A percentile compares a stretch with the other conserved stretches of the same genome.
Conservation (phyloP, 2,888 invertebrate species). For the Parascotia fuliginaria region DNA sequence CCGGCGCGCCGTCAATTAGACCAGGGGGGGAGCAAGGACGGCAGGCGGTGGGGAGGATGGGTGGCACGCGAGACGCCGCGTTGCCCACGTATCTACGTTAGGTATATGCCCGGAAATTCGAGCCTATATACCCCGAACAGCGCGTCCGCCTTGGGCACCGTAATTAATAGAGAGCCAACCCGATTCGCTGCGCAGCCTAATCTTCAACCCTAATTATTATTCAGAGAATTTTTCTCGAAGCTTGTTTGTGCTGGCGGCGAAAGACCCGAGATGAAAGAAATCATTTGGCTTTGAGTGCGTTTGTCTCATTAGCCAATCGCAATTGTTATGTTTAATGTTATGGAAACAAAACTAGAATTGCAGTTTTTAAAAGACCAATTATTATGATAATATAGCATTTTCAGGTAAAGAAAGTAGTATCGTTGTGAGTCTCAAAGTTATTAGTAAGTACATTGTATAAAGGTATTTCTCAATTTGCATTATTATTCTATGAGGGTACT, state of each 20-base stretch:
- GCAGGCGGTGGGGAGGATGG: constrained; percentile 42
- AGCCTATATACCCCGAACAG: constrained; percentile 66
- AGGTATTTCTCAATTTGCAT: too few relatives aligned
- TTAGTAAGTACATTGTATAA: too few relatives aligned
- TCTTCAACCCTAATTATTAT: constrained; percentile 51
- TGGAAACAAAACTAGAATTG: too few relatives aligned
- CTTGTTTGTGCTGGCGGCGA: constrained; percentile 43
- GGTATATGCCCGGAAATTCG: constrained; percentile 77
- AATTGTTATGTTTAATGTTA: background rate
- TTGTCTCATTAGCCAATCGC: constrained; percentile 56
- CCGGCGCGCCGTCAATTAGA: constrained; percentile 82
- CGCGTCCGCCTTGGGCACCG: constrained; percentile 52
- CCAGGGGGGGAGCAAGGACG: constrained; percentile 54
- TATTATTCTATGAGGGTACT: too few relatives aligned
- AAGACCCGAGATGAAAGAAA: constrained; percentile 60
- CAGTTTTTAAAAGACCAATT: too few relatives aligned
- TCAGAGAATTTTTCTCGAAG: constrained; percentile 61
- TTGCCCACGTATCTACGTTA: constrained; percentile 59
- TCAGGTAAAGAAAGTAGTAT: background rate
- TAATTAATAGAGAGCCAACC: constrained; percentile 72
- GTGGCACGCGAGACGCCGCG: constrained; percentile 56
- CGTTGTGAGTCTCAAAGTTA: too few relatives aligned
- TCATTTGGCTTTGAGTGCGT: constrained; percentile 53
- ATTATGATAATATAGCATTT: too few relatives aligned
- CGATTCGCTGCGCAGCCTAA: constrained; percentile 45